These are phyloP conservation scores for Tenthredo livida DNA, from an alignment of 2,888 invertebrate species.

Conservation along the genomic window DNA sequence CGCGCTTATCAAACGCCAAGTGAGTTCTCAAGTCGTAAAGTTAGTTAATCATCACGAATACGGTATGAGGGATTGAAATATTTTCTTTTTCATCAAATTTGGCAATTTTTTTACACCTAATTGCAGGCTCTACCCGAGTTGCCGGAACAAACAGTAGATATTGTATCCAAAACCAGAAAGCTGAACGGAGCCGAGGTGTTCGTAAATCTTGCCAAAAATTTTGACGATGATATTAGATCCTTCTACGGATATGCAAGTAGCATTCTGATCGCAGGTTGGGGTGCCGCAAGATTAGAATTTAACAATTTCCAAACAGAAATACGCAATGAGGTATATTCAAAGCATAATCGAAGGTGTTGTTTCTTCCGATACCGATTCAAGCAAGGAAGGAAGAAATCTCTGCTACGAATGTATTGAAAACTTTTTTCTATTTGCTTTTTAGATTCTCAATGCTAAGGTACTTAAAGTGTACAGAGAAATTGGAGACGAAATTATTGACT, in stretches of 20 bases:
- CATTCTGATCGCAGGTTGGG: not conserved
- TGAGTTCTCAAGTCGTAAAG: not conserved
- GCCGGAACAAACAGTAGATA: not conserved
- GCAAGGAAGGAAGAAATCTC: not conserved
- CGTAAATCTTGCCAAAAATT: not conserved
- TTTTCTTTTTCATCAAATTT: not conserved
- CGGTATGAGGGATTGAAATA: not conserved
- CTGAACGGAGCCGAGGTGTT: not conserved
- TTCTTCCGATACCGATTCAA: not conserved
- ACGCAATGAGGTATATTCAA: not conserved
- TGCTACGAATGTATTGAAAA: not conserved
- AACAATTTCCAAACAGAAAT: not conserved
- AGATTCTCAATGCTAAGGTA: constrained; percentile 4
- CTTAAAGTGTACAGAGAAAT: not conserved
- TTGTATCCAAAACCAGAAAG: not conserved
- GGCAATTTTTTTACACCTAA: not conserved
- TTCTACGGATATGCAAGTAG: not conserved
- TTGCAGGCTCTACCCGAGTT: not conserved
- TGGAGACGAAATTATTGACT: not conserved
- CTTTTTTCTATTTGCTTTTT: not conserved
- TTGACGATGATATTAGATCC: not conserved
- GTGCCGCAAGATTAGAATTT: not conserved
- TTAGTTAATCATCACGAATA: not conserved
- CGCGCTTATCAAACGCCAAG: not conserved
- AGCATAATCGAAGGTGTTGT: not conserved